These are phyloP conservation scores for Poecilia picta DNA, from an alignment of 2,797 vertebrate species.

Conservation along the genomic window DNA sequence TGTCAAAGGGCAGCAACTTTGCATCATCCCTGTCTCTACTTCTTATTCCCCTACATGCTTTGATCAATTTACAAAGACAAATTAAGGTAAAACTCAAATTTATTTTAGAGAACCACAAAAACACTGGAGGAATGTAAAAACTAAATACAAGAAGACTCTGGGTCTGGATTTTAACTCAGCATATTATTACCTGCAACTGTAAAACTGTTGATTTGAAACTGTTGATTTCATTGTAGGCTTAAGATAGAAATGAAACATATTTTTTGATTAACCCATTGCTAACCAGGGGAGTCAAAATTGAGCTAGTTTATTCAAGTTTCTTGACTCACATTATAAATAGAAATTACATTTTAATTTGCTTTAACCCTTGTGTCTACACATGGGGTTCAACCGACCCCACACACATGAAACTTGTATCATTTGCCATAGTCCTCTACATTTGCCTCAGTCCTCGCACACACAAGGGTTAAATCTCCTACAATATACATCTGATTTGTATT, in stretches of 20 bases:
- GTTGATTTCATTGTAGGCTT: background rate
- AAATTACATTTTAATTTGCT: too few relatives aligned
- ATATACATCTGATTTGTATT: background rate
- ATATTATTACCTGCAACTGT: background rate
- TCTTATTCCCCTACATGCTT: background rate
- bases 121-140: too few relatives aligned
- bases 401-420: too few relatives aligned
- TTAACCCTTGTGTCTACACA: too few relatives aligned
- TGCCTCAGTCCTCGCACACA: too few relatives aligned
- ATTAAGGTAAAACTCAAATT: background rate
- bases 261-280: background rate
- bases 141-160: too few relatives aligned
- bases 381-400: too few relatives aligned
- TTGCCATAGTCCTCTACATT: too few relatives aligned
- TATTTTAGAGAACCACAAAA: background rate
- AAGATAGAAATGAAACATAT: background rate
- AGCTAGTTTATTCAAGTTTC: background rate
- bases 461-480: background rate
- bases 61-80: background rate
- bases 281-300: background rate
- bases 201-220: too few relatives aligned
- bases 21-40: background rate
- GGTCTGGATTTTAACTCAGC: too few relatives aligned
- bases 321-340: background rate
- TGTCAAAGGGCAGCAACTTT: background rate